phyloP scores from a whole-genome alignment of 2,797 vertebrate genomes.

The Paedocypris micromegethes region DNA sequence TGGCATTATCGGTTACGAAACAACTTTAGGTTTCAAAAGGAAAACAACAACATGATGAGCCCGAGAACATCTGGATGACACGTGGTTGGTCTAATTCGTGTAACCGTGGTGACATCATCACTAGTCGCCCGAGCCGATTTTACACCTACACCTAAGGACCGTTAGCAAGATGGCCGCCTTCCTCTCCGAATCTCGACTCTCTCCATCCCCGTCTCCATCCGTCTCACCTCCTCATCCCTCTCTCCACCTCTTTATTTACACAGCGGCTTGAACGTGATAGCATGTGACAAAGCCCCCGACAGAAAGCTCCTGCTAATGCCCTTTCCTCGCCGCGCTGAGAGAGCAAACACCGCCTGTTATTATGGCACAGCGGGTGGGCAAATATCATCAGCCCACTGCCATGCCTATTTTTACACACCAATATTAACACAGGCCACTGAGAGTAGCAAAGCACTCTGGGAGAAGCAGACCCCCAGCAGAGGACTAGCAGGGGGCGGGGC shows the following conservation, averaged over 20 bases:
- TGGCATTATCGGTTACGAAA: too few relatives aligned
- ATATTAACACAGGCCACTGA: conserved; percentile 40
- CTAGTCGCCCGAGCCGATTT: too few relatives aligned
- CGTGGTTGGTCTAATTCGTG: too few relatives aligned
- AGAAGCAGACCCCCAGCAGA: conserved; percentile 29
- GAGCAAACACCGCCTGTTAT: conserved; percentile 64
- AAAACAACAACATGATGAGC: too few relatives aligned
- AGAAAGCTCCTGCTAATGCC: conserved; percentile 70
- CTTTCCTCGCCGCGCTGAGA: conserved; percentile 45
- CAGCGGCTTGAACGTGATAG: conserved; percentile 57
- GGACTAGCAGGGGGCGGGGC: conserved; percentile 20
- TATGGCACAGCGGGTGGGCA: conserved; percentile 62
- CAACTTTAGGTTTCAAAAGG: too few relatives aligned
- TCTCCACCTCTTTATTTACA: conserved; percentile 59
- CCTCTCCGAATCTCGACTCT: conserved; percentile 55
- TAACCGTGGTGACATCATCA: too few relatives aligned
- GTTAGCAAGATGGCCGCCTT: conserved; percentile 39
- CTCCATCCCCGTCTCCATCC: conserved; percentile 21
- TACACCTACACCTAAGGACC: too few relatives aligned
- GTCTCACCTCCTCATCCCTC: conserved; percentile 25
- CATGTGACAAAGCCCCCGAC: conserved; percentile 58
- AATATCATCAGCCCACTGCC: conserved; percentile 67
- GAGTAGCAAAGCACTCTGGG: conserved; percentile 38
- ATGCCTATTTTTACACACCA: conserved; percentile 70
- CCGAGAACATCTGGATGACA: too few relatives aligned